Evolutionary conservation across 2,888 invertebrate genomes (phyloP).

Genomic region (Apodemia mormo): DNA sequence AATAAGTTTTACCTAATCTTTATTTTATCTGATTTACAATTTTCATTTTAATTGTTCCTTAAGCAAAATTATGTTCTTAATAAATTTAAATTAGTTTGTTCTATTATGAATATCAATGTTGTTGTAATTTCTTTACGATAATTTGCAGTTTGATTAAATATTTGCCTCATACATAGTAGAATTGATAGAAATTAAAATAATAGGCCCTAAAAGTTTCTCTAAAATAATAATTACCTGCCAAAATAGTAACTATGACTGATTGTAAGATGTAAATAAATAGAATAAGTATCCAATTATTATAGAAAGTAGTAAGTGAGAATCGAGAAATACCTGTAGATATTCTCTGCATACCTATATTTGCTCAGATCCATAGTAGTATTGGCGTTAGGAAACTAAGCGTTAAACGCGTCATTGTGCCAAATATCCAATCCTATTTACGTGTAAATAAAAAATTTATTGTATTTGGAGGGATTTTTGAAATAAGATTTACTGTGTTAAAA

Average conservation of each 20-base stretch:
- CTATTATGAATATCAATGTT: not conserved
- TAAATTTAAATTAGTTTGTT: not conserved
- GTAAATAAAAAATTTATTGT: conserved; percentile 10
- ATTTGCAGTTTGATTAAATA: conserved; percentile 26
- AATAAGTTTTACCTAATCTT: not conserved
- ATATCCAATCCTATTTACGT: conserved; percentile 52
- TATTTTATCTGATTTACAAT: not conserved
- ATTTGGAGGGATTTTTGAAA: conserved; percentile 50
- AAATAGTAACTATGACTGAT: conserved; percentile 78
- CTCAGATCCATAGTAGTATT: conserved; percentile 71
- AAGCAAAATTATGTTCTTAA: not conserved
- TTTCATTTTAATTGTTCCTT: not conserved
- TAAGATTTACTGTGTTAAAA: conserved; percentile 45
- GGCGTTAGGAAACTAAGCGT: conserved; percentile 61
- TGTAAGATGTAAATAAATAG: conserved; percentile 79
- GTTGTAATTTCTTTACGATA: not conserved
- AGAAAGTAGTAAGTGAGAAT: conserved; percentile 62
- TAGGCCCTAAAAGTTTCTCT: conserved; percentile 31
- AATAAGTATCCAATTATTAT: conserved; percentile 71
- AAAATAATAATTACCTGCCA: conserved; percentile 68
- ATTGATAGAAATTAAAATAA: conserved; percentile 24
- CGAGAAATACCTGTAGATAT: conserved; percentile 71
- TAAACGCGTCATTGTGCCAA: conserved; percentile 76
- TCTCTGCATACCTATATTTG: conserved; percentile 78
- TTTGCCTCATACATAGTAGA: conserved; percentile 15